Evolutionary conservation across 2,888 invertebrate species (phyloP).

Genomic region (Xestia xanthographa): DNA sequence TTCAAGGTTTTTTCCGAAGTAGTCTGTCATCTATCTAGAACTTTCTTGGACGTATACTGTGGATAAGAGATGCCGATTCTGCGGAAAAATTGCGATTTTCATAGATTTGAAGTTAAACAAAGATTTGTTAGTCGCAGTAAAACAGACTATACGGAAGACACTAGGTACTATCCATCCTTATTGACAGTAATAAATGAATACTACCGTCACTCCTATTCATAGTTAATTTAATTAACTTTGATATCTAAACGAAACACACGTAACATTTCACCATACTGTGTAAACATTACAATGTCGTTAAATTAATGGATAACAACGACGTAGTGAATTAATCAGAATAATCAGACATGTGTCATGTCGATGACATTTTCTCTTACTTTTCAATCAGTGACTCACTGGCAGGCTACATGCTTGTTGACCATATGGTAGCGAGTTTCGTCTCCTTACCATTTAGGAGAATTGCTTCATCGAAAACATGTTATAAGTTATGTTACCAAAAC

Average conservation of each 20-base stretch:
- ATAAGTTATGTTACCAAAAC: constrained; percentile 3
- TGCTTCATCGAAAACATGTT: constrained; percentile 43
- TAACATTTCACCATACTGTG: constrained; percentile 38
- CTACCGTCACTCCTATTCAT: background rate
- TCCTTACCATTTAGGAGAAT: constrained; percentile 47
- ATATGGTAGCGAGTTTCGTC: constrained; percentile 56
- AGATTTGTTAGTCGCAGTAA: background rate
- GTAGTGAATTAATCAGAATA: constrained; percentile 58
- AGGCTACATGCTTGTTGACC: constrained; percentile 42
- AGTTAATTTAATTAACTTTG: constrained; percentile 21
- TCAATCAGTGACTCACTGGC: constrained; percentile 56
- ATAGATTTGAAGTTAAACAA: background rate
- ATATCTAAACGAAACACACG: constrained; percentile 42
- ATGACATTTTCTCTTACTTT: constrained; percentile 64
- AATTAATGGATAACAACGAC: constrained; percentile 41
- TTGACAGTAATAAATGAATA: constrained; percentile 16
- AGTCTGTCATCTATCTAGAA: background rate
- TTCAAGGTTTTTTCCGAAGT: constrained; percentile 10
- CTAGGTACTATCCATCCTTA: background rate
- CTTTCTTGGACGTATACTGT: background rate
- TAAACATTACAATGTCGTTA: constrained; percentile 45
- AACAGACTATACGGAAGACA: background rate
- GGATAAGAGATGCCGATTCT: background rate
- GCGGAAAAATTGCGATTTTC: background rate
- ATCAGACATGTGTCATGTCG: constrained; percentile 57